A percentile compares a stretch with the other conserved stretches of the same genome.
Evolutionary conservation across 2,888 invertebrate species (phyloP).

Genomic region (Pristionchus mayeri): DNA sequence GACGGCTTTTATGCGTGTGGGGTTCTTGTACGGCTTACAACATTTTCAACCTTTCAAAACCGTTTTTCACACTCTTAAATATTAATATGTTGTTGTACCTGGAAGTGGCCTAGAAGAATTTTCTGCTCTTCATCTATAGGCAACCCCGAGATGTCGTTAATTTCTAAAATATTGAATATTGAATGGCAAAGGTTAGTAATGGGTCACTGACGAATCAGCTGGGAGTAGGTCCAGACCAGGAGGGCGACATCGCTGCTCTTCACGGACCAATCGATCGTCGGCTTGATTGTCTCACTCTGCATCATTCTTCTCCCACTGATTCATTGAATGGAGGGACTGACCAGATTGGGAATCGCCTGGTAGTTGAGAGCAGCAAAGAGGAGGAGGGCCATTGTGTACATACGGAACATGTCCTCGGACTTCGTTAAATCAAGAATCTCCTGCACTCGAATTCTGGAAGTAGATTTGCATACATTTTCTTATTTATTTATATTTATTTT

Average conservation of each 20-base stretch:
- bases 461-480: neutral
- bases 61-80: neutral
- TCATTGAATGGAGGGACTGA: neutral
- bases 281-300: constrained; percentile 23
- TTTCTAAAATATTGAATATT: neutral
- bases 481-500: neutral
- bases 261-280: constrained; percentile 49
- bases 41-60: neutral
- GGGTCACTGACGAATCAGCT: constrained; percentile 21
- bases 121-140: neutral
- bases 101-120: neutral
- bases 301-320: neutral
- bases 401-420: constrained; percentile 49
- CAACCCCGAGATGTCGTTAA: neutral
- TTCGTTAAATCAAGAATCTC: constrained; percentile 47
- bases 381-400: constrained; percentile 43
- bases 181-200: no score
- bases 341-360: neutral
- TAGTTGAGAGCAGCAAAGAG: constrained; percentile 38
- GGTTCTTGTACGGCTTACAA: no score
- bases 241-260: constrained; percentile 38
- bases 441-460: constrained; percentile 12
- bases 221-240: constrained; percentile 36
- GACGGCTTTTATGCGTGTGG: no score
- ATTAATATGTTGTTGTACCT: neutral